A percentile compares a stretch with the other conserved stretches of the same genome.
phyloP scores from a whole-genome alignment of 2,113 vertebrate genomes.

The Entosphenus tridentatus region DNA sequence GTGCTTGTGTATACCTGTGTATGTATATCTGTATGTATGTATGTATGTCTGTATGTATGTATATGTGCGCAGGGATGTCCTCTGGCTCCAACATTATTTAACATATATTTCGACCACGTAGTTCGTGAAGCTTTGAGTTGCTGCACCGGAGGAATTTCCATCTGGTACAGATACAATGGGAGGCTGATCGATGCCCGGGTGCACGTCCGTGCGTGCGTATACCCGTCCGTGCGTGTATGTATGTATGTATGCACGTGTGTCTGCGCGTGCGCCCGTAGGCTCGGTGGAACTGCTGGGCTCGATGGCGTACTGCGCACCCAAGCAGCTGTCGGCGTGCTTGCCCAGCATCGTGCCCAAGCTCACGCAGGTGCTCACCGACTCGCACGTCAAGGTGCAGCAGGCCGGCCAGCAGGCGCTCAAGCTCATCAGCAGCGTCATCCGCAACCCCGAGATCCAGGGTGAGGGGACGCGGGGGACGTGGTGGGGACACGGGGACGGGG shows the following conservation, averaged over 20 bases:
- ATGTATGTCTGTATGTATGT: too few relatives aligned
- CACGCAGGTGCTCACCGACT: constrained; percentile 85
- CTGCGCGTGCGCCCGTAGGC: constrained; percentile 23
- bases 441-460: constrained; percentile 93
- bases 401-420: constrained; percentile 83
- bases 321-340: constrained; percentile 83
- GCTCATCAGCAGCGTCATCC: constrained; percentile 85
- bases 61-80: too few relatives aligned
- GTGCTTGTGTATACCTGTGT: too few relatives aligned
- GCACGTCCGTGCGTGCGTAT: too few relatives aligned
- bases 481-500: neutral
- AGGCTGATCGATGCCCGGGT: too few relatives aligned
- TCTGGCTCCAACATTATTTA: too few relatives aligned
- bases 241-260: neutral
- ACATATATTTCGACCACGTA: too few relatives aligned
- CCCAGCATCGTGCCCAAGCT: constrained; percentile 94
- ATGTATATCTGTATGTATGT: too few relatives aligned
- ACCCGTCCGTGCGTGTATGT: neutral
- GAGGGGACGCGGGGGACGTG: constrained; percentile 10
- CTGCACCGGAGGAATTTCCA: too few relatives aligned
- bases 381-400: constrained; percentile 92
- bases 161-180: too few relatives aligned
- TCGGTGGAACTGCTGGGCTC: constrained; percentile 85
- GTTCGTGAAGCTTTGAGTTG: too few relatives aligned
- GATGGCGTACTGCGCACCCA: constrained; percentile 90